These are phyloP conservation scores for Nothocercus julius DNA, from an alignment of 2,113 vertebrate species.

Conservation along the genomic window DNA sequence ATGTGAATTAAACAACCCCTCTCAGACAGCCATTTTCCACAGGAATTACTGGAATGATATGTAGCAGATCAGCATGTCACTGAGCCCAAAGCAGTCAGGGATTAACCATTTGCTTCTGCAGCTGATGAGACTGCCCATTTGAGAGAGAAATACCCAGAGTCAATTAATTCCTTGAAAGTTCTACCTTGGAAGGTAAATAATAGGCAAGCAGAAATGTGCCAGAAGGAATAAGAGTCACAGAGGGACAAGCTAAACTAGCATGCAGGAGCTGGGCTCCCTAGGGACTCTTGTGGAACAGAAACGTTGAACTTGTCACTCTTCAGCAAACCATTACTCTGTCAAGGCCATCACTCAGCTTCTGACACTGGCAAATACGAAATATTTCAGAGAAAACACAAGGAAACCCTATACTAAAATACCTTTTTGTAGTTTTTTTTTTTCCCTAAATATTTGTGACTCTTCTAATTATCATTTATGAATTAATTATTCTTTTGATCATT, in stretches of 20 bases:
- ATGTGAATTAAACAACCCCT: background rate
- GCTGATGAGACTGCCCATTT: background rate
- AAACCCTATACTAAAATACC: background rate
- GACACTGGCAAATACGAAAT: background rate
- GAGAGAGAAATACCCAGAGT: background rate
- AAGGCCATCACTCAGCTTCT: background rate
- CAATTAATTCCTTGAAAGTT: background rate
- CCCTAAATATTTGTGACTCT: background rate
- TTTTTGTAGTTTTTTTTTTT: background rate
- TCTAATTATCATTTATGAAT: background rate
- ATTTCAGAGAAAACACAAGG: background rate
- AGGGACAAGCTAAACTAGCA: background rate
- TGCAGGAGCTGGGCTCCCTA: background rate
- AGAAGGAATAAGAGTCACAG: background rate
- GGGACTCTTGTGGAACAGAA: background rate
- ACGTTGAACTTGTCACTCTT: background rate
- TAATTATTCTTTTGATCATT: background rate
- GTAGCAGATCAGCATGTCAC: rapidly evolving
- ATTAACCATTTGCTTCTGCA: background rate
- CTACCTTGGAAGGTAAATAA: background rate
- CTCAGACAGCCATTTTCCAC: background rate
- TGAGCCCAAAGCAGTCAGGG: background rate
- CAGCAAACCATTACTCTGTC: background rate
- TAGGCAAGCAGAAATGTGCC: background rate
- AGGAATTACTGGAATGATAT: background rate